Conservation (phyloP, 1,140 invertebrate genomes). For the Calephelis virginiensis region DNA sequence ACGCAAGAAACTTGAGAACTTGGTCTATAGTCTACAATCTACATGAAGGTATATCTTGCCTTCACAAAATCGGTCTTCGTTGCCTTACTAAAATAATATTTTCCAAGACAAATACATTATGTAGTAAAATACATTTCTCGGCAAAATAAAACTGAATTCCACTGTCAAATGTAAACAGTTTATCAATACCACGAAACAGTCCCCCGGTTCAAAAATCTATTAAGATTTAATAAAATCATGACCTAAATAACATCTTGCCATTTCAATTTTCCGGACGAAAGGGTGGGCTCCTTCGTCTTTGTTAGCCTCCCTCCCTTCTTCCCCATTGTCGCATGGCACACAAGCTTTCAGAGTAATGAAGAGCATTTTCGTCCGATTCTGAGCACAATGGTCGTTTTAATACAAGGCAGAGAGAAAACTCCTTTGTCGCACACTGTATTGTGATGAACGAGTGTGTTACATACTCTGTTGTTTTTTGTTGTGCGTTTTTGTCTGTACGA, state of each 20-base stretch:
- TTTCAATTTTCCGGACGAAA: constrained; percentile 76
- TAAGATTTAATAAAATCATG: constrained; percentile 76
- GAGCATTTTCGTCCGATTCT: constrained; percentile 76
- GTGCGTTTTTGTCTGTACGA: constrained; percentile 58
- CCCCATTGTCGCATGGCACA: constrained; percentile 69
- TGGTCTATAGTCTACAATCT: no score
- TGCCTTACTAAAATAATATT: no score
- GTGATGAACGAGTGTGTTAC: constrained; percentile 64
- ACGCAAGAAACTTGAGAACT: no score
- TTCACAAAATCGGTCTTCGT: no score
- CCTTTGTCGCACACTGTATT: constrained; percentile 63
- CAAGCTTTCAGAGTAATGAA: constrained; percentile 77
- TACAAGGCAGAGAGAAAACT: constrained; percentile 73
- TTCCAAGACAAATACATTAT: no score
- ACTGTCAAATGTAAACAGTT: neutral
- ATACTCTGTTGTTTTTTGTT: constrained; percentile 60
- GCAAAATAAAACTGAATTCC: no score
- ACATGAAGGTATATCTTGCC: no score
- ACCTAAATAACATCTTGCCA: constrained; percentile 74
- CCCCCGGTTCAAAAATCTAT: constrained; percentile 45
- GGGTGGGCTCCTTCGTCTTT: constrained; percentile 69
- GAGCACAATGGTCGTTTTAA: constrained; percentile 69
- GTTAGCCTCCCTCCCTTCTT: constrained; percentile 41
- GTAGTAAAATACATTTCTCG: no score
- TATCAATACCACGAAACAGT: constrained; percentile 17